A percentile compares a stretch with the other conserved stretches of the same genome.
Conservation (phyloP, 1,140 invertebrate genomes). For the Papilio aristodemus region DNA sequence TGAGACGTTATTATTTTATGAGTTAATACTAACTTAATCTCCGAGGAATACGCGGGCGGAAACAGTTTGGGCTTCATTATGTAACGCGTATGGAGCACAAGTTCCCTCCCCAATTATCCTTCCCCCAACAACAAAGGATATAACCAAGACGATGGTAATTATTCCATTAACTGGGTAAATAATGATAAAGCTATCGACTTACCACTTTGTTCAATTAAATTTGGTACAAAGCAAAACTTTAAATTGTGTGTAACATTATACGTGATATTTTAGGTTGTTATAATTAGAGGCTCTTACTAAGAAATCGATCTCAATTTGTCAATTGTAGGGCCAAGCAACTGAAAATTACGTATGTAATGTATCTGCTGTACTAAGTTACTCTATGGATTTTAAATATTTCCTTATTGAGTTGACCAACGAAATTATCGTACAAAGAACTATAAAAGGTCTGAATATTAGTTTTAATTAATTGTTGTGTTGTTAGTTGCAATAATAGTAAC, state of each 20-base stretch:
- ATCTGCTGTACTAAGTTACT: too few relatives aligned
- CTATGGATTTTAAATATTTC: too few relatives aligned
- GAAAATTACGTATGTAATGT: background rate
- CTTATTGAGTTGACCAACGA: too few relatives aligned
- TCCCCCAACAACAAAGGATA: constrained; percentile 35
- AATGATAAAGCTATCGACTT: constrained; percentile 62
- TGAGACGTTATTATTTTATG: constrained; percentile 28
- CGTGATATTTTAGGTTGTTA: background rate
- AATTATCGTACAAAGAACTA: too few relatives aligned
- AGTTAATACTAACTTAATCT: constrained; percentile 33
- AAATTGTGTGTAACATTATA: constrained; percentile 16
- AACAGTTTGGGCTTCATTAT: constrained; percentile 49
- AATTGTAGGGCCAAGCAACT: background rate
- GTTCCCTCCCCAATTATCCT: constrained; percentile 55
- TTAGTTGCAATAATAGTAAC: too few relatives aligned
- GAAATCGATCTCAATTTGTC: background rate
- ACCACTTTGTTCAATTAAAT: constrained; percentile 47
- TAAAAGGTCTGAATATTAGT: too few relatives aligned
- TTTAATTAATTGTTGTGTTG: too few relatives aligned
- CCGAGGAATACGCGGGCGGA: constrained; percentile 28
- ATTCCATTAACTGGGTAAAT: constrained; percentile 73
- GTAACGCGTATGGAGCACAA: constrained; percentile 39
- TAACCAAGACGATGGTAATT: constrained; percentile 49
- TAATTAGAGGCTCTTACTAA: background rate
- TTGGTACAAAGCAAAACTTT: constrained; percentile 31